Base-by-base conservation (phyloP, 2,888 invertebrate species). In the Eilema griseolum region DNA sequence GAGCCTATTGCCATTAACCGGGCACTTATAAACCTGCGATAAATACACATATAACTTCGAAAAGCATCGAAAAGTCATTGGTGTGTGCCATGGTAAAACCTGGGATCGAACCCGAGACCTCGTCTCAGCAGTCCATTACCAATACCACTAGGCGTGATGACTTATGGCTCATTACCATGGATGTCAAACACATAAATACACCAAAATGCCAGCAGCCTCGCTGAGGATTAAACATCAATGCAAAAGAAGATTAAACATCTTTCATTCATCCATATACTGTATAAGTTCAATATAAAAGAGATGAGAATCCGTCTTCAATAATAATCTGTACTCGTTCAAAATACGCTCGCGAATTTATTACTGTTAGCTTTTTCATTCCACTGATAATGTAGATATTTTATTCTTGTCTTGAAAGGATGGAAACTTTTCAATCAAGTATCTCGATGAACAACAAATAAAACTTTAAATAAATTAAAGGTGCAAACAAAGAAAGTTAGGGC, bases 291-390 rank as follows among this genome's bases (percentile, higher is more conserved):
- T 20, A 20, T 46, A 46, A 46, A 46, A 20, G 20, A 20, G 4
- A 2, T 2, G 5, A 16, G 5, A 61, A 33, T 61, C 7, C 61
- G 33, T 33, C 31, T 33, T 61, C 23, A 62, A 62, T 62, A 61
- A 8, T 8, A 62, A 46, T 62, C 62, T 37, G 37, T 24, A 62
- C 62, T 62, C 24, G 7, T 61, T 62, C 62, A 24, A 41, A 62
- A 37, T 62, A 24, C 62, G 11, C 24, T 24, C 23, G 62, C 3
- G 71, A 73, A 75, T 76, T 74, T 72, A 71, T 71, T 28, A 73
- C 71, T 70, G 75, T 79, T 79, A 79, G 75, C 71, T 71, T 81
- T 73, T 70, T 72, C 70, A 81, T 79, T 73, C 57, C 62, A 66
- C 60, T 67, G 66, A 37, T 16, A 52, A 70, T 57, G 74, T 75